phyloP scores from a whole-genome alignment of 2,888 invertebrate species.

The Leucophenga montana region DNA sequence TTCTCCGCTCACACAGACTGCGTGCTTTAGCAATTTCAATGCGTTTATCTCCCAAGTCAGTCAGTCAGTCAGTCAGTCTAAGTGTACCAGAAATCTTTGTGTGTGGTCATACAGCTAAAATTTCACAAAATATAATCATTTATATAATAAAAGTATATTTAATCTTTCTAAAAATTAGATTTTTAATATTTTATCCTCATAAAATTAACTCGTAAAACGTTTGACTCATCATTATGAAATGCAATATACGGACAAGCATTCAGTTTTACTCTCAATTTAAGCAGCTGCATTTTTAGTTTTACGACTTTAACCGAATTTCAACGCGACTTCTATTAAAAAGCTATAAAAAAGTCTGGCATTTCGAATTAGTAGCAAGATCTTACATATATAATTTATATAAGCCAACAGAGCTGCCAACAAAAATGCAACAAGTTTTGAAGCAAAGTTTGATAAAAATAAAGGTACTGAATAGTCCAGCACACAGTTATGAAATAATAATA shows the following conservation, averaged over 20 bases:
- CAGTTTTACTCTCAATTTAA: neutral
- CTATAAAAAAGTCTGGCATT: conserved; percentile 38
- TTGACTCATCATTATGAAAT: conserved; percentile 11
- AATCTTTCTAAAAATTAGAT: neutral
- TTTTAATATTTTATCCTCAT: neutral
- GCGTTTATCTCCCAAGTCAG: conserved; percentile 3
- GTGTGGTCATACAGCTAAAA: neutral
- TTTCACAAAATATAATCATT: neutral
- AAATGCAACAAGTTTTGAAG: no score
- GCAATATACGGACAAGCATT: neutral
- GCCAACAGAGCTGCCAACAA: no score
- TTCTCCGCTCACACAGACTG: neutral
- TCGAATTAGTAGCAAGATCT: conserved; percentile 14
- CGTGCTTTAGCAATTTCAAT: conserved; percentile 12
- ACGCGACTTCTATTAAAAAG: neutral
- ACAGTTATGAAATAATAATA: no score
- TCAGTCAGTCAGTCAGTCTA: conserved; percentile 10
- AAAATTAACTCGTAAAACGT: conserved; percentile 13
- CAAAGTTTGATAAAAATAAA: no score
- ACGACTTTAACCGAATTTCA: no score
- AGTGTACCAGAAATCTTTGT: neutral
- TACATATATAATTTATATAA: no score
- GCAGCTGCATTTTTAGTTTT: no score
- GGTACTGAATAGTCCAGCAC: no score
- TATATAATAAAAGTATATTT: conserved; percentile 2